Evolutionary conservation across 2,888 invertebrate species (phyloP).

Genomic region (Criorhina ranunculi): DNA sequence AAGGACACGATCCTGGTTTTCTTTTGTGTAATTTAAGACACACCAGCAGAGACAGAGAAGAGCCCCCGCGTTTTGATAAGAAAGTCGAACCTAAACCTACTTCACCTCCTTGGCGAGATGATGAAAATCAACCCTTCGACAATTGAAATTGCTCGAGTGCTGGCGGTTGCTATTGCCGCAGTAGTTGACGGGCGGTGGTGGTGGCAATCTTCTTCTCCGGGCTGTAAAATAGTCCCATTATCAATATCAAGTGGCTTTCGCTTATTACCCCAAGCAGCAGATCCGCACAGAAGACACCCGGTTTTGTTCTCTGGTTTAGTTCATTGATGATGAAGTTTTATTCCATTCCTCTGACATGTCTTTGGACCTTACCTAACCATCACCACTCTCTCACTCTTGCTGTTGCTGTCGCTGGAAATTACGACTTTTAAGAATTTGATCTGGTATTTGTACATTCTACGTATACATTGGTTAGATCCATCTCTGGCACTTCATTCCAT

Average conservation of each 20-base stretch:
- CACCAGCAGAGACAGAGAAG: conserved; percentile 39
- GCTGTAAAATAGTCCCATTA: conserved; percentile 57
- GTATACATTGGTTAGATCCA: conserved; percentile 47
- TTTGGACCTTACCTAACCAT: conserved; percentile 11
- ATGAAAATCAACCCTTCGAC: conserved; percentile 72
- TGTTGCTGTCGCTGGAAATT: conserved; percentile 34
- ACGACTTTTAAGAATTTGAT: conserved; percentile 65
- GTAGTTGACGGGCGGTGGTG: conserved; percentile 19
- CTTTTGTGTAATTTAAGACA: conserved; percentile 73
- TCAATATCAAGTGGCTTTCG: conserved; percentile 69
- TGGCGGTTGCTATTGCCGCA: conserved; percentile 14
- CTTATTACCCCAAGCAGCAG: conserved; percentile 55
- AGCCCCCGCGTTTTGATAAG: conserved; percentile 58
- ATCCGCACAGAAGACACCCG: conserved; percentile 38
- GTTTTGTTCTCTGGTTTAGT: conserved; percentile 55
- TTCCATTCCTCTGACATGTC: conserved; percentile 21
- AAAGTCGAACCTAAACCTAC: conserved; percentile 70
- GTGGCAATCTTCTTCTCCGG: conserved; percentile 19
- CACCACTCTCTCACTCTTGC: not conserved
- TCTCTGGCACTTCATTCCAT: conserved; percentile 55
- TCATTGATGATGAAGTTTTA: conserved; percentile 68
- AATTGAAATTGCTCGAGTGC: conserved; percentile 57
- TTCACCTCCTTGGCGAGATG: conserved; percentile 43
- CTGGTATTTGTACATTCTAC: conserved; percentile 56
- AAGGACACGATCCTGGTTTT: conserved; percentile 69